Conservation (phyloP, 2,888 invertebrate species). For the Apamea crenata region DNA sequence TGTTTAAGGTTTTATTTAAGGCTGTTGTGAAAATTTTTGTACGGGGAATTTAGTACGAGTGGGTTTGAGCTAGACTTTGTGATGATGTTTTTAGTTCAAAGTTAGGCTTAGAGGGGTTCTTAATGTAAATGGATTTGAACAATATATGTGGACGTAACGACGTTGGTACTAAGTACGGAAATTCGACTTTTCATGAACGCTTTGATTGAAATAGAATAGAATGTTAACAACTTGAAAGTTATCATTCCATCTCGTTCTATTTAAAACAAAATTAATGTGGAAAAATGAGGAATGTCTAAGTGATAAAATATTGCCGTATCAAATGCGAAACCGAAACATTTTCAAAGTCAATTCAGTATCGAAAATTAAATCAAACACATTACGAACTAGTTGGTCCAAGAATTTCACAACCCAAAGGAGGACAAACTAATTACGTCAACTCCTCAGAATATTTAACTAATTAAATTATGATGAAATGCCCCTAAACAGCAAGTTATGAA, state of each 20-base stretch:
- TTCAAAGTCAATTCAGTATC: conserved; percentile 2
- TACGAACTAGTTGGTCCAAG: conserved; percentile 22
- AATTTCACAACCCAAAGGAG: conserved; percentile 35
- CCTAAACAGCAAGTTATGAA: conserved; percentile 44
- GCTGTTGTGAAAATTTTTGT: neutral
- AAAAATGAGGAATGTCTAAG: neutral
- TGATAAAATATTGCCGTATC: neutral
- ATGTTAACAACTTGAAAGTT: neutral
- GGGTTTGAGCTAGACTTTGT: neutral
- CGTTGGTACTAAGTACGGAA: neutral
- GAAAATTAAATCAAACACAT: conserved; percentile 33
- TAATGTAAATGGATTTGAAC: neutral
- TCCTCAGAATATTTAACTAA: conserved; percentile 44
- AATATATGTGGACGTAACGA: neutral
- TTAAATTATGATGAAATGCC: conserved; percentile 42
- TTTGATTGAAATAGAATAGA: conserved; percentile 7
- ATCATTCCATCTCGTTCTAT: neutral
- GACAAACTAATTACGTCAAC: conserved; percentile 50
- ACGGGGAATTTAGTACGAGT: neutral
- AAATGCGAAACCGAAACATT: neutral
- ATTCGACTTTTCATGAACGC: neutral
- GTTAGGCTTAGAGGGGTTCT: neutral
- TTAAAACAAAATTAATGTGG: neutral
- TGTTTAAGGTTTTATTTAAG: conserved; percentile 20
- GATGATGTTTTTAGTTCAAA: neutral